Base-by-base conservation (phyloP, 2,888 invertebrate genomes). In the Drosophila seclusa region DNA sequence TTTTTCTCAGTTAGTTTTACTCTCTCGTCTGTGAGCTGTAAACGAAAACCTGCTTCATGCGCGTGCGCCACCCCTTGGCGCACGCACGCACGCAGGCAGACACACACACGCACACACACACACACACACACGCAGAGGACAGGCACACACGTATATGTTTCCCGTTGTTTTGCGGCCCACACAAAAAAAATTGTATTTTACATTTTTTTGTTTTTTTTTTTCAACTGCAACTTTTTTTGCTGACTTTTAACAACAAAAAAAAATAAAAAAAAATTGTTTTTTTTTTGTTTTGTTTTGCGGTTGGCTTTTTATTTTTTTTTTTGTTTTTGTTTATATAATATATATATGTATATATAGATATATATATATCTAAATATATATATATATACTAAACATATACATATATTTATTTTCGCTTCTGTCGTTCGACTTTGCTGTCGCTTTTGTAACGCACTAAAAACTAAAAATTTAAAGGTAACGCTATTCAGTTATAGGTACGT, bases 381-480 rank as follows among this genome's bases (percentile, higher is more conserved):
- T 27, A 27, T 31, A 58, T 29, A 49, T 42, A 50, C 42, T 40
- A 59, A 16, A 42, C 49, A 27, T 50, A 73, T 66, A 57, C 68
- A 61, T 58, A 69, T 68, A 66, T 53, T 53, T 49, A 58, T 69
- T 60, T 55, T 65, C 55, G 72, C 54, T 73, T 55, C 42, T 55
- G 50, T 64, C 59, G 68, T 27, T 64, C 55, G 70, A 61, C 84
- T 65, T 81, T 60, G 68, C 53, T 65, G 66, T 65, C 55, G 58
- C 63, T 72, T 49, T 74, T 52, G 31, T 72, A 89, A 87, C 88
- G 70, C 90, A 88, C 90, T 90, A 86, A 83, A 78, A 76, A 86
- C 86, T 89, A 90, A 87, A 90, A 80, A 72, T 75, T 87, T 72
- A 80, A 78, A 80, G 69, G 73, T 85, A 84, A 82, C 74, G 74